Conservation (phyloP, 2,888 invertebrate species). For the Agrotis exclamationis region DNA sequence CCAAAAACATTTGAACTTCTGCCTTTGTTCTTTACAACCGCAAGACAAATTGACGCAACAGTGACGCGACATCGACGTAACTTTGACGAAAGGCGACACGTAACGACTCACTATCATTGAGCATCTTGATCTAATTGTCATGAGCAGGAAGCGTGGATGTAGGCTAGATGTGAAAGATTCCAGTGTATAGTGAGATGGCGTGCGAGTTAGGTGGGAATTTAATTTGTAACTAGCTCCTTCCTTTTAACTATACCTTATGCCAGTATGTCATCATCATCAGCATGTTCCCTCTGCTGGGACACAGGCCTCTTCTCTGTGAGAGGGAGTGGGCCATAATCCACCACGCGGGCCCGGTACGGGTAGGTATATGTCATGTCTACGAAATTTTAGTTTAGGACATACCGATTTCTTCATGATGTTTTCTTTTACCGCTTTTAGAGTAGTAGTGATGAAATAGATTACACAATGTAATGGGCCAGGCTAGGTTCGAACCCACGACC, state of each 20-base stretch:
- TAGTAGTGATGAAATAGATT: too few relatives aligned
- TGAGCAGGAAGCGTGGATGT: constrained; percentile 47
- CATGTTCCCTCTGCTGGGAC: too few relatives aligned
- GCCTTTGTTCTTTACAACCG: not conserved
- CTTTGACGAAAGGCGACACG: constrained; percentile 51
- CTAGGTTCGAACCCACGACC: too few relatives aligned
- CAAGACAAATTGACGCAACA: constrained; percentile 42
- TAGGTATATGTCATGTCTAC: too few relatives aligned
- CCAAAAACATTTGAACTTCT: constrained; percentile 22
- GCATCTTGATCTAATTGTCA: constrained; percentile 54
- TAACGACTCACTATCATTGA: constrained; percentile 46
- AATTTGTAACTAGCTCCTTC: not conserved
- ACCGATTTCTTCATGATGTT: too few relatives aligned
- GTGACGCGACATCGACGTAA: constrained; percentile 56
- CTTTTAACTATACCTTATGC: not conserved
- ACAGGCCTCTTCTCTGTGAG: too few relatives aligned
- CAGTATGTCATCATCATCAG: too few relatives aligned
- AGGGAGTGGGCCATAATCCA: too few relatives aligned
- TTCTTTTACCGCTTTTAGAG: too few relatives aligned
- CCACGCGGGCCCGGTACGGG: too few relatives aligned
- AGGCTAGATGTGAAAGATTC: constrained; percentile 38
- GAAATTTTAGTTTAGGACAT: too few relatives aligned
- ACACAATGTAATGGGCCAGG: too few relatives aligned
- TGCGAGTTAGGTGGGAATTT: not conserved
- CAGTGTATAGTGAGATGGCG: not conserved